Conservation (phyloP, 1,140 invertebrate genomes). For the Aphelinus atriplicis region DNA sequence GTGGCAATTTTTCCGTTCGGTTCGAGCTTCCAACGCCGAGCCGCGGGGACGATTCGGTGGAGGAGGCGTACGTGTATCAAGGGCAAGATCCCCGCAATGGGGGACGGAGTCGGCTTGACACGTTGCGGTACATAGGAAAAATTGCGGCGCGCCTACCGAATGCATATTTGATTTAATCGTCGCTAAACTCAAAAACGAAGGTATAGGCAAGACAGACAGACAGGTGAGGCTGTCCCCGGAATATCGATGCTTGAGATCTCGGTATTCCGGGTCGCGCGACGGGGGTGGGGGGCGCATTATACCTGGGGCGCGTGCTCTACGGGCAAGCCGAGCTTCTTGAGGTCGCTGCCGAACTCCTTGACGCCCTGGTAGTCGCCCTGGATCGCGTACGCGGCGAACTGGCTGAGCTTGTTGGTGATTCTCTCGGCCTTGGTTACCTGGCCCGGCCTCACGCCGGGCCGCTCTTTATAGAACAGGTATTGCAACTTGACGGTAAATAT, state of each 20-base stretch:
- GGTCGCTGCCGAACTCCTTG: constrained; percentile 91
- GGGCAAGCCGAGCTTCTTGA: constrained; percentile 92
- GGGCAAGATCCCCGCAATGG: background rate
- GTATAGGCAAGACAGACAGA: no score
- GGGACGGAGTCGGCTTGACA: background rate
- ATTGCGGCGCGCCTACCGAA: constrained; percentile 19
- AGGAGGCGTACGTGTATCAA: no score
- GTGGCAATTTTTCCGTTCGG: constrained; percentile 5
- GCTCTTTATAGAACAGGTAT: constrained; percentile 98
- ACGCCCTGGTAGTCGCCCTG: constrained; percentile 92
- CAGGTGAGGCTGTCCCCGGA: background rate
- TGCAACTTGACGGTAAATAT: constrained; percentile 99
- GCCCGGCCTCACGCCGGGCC: constrained; percentile 94
- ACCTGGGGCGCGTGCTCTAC: constrained; percentile 96
- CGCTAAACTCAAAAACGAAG: constrained; percentile 30
- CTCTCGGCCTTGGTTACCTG: constrained; percentile 94
- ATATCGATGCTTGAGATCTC: background rate
- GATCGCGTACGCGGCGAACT: constrained; percentile 94
- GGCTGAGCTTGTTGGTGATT: constrained; percentile 89
- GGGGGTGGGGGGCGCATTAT: constrained; percentile 16
- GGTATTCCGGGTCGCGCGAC: background rate
- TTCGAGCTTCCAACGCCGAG: no score
- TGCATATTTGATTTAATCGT: constrained; percentile 18
- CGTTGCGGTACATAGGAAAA: constrained; percentile 3
- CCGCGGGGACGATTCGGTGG: no score